These are phyloP conservation scores for Tholera decimalis DNA, from an alignment of 2,888 invertebrate genomes.

Conservation along the genomic window DNA sequence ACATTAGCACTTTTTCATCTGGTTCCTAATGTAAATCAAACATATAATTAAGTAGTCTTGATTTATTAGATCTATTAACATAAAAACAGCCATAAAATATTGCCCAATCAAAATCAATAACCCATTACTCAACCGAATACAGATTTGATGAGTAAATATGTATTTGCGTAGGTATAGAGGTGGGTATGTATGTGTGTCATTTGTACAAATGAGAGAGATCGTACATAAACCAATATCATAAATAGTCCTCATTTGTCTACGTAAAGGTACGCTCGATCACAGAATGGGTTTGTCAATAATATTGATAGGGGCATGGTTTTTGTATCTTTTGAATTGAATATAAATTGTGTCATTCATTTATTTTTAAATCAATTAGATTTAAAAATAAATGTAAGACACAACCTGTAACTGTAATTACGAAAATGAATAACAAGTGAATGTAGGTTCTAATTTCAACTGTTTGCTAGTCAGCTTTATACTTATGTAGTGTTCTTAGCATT, in stretches of 20 bases:
- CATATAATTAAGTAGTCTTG: conserved; percentile 52
- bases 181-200: conserved; percentile 39
- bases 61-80: conserved; percentile 58
- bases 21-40: conserved; percentile 52
- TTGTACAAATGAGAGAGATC: conserved; percentile 46
- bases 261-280: conserved; percentile 21
- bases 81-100: conserved; percentile 58
- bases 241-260: conserved; percentile 50
- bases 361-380: too few species aligned
- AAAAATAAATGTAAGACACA: too few species aligned
- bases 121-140: conserved; percentile 58
- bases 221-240: conserved; percentile 52
- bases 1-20: conserved; percentile 52
- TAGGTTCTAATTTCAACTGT: too few species aligned
- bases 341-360: too few species aligned
- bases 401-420: too few species aligned
- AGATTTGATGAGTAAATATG: conserved; percentile 51
- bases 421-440: too few species aligned
- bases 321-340: not conserved
- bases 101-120: conserved; percentile 60
- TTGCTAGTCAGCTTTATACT: too few species aligned
- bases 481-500: too few species aligned
- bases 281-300: conserved; percentile 2
- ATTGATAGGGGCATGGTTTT: not conserved
- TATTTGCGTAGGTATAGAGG: conserved; percentile 58